Percentiles rank a stretch among this genome's conserved stretches.
These are phyloP conservation scores for Psix sp. DNA, from an alignment of 1,140 invertebrate genomes.

Conservation along the genomic window DNA sequence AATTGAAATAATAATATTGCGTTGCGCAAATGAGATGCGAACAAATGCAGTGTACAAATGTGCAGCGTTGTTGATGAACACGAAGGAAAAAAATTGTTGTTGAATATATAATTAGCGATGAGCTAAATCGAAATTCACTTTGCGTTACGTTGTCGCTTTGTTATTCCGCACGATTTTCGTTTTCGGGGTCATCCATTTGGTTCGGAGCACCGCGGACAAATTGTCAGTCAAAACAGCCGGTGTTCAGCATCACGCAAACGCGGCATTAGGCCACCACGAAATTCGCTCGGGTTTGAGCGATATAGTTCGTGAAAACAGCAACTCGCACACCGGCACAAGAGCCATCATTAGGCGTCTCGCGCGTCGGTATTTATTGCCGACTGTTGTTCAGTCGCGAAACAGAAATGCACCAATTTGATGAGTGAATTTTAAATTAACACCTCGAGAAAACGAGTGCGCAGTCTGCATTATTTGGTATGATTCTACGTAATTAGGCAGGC, in stretches of 20 bases:
- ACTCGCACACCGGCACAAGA: constrained; percentile 28
- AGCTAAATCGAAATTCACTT: constrained; percentile 50
- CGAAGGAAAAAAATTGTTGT: too few species aligned
- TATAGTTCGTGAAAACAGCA: constrained; percentile 35
- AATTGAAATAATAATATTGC: too few species aligned
- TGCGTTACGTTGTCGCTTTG: constrained; percentile 21
- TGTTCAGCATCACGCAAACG: constrained; percentile 44
- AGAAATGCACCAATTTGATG: constrained; percentile 17
- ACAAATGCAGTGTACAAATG: too few species aligned
- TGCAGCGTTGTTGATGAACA: too few species aligned
- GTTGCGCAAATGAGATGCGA: too few species aligned
- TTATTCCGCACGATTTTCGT: constrained; percentile 31
- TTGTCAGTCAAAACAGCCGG: constrained; percentile 43
- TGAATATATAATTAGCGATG: constrained; percentile 26
- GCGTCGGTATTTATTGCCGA: constrained; percentile 15
- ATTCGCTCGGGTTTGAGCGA: constrained; percentile 26
- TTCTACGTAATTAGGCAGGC: constrained; percentile 23
- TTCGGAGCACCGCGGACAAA: constrained; percentile 41
- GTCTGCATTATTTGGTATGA: constrained; percentile 8
- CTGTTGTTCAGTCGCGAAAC: constrained; percentile 11
- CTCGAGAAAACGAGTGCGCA: constrained; percentile 15
- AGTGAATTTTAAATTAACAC: constrained; percentile 36
- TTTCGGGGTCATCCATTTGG: constrained; percentile 38
- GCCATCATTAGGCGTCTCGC: constrained; percentile 28
- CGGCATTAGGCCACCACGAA: constrained; percentile 42